Evolutionary conservation across 2,888 invertebrate species (phyloP), one percentile per base, ranked within the genome.

Genomic region (Dasypolia templi): DNA sequence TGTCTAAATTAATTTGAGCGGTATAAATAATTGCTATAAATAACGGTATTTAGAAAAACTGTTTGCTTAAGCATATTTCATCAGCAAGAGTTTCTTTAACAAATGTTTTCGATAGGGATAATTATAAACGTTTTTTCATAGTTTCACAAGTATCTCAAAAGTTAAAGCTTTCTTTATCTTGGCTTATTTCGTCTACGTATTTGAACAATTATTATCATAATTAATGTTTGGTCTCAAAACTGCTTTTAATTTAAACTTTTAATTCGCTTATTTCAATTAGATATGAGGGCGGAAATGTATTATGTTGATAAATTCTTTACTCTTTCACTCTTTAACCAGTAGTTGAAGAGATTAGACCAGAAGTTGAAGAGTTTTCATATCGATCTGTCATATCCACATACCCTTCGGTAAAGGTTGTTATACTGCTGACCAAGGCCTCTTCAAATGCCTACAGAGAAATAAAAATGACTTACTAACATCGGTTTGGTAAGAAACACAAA

Each of bases 141-240:
- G 61, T 77, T 77, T 29, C 0, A 0, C 5, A 79, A 79, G 42
- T 49, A 78, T 55, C 6, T 62, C 4, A 55, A 22, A 56, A 29
- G n/a, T 74, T 26, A 14, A 44, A 39, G 1, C 58, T 61, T 61
- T 53, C 1, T 17, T 32, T 67, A 59, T 59, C 14, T 19, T 35
- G 26, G 22, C 17, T 19, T 46, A 32, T 26, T 53, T 51, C 35
- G 22, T 35, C 12, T 35, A 35, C 17, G 9, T 49, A 7, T 42
- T 39, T 22, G 19, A 58, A 42, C 9, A 56, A 11, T 49, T 72
- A 22, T 49, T 72, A 22, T 29, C 9, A 17, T 53, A 44, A 29
- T 53, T 6, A 17, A 35, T 51, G 19, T 44, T 59, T 0, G 26
- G 29, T 35, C 22, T 39, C 26, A 3, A 51, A 67, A 0, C 6